These are phyloP conservation scores for Pygoscelis adeliae DNA, from an alignment of 2,113 vertebrate genomes.

Conservation along the genomic window DNA sequence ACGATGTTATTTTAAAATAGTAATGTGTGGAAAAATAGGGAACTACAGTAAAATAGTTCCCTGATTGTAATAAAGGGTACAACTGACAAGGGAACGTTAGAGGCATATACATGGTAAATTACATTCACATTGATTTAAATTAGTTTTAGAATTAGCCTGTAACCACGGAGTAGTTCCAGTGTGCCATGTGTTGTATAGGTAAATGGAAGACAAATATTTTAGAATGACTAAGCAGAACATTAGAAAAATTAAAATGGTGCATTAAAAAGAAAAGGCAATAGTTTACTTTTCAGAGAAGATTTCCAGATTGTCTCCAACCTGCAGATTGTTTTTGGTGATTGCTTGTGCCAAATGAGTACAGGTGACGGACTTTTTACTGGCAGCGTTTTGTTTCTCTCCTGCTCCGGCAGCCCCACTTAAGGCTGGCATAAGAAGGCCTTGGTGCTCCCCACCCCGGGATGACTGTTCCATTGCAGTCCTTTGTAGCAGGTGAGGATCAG, in stretches of 20 bases:
- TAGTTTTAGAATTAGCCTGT: slow-evolving; percentile 23
- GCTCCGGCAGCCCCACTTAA: neutral
- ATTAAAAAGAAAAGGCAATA: neutral
- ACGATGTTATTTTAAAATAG: neutral
- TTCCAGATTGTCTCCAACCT: neutral
- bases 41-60: neutral
- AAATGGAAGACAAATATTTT: neutral
- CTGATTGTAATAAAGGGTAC: neutral
- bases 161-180: slow-evolving; percentile 18
- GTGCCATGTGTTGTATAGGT: neutral
- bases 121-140: slow-evolving; percentile 14
- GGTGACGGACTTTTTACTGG: neutral
- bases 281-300: neutral
- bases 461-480: neutral
- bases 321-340: neutral
- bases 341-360: neutral
- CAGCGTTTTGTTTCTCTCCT: neutral
- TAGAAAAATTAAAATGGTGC: neutral
- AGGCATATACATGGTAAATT: neutral
- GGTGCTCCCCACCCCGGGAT: neutral
- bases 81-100: neutral
- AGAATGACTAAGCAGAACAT: neutral
- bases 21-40: neutral
- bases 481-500: neutral
- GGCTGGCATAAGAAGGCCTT: neutral